Evolutionary conservation across 2,113 vertebrate genomes (phyloP), one percentile per base, ranked within the genome.

Genomic region (Dasyprocta punctata): DNA sequence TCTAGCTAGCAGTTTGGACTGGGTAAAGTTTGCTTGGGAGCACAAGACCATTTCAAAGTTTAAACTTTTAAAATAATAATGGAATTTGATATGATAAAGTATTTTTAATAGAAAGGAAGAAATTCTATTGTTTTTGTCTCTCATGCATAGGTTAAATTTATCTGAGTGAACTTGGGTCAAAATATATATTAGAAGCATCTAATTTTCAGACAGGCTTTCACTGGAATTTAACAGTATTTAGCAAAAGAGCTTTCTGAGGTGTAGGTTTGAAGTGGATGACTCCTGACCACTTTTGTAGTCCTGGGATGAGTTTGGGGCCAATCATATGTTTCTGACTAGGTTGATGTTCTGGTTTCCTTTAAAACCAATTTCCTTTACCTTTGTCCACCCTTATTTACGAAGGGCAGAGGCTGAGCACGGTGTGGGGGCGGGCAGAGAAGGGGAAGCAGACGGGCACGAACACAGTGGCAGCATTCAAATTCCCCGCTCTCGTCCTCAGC

Each of bases 21-120:
- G 56, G 54, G 52, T 83, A 49, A 96, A 61, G 36, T 92, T 95
- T 91, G 69, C 80, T 93, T 94, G 61, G 83, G 94, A 81, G 58
- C 19, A 75, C 95, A 92, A 85, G 60, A 89, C 6, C 30, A 86
- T 47, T 77, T 92, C 33, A 80, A 94, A 33, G n/a, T 61, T 96
- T 96, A 75, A 75, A 94, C 28, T 96, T 96, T 92, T 84, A 54
- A 94, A 94, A 83, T 75, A 47, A 95, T 85, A 92, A 92, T 93
- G 41, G 61, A 80, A 94, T 84, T 93, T 71, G 71, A 86, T 49
- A 80, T 87, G 75, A 94, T 44, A 90, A 94, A 91, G 19, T 49
- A 71, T 95, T 91, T 92, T 88, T 81, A 90, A 90, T 61, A 95
- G 77, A 90, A 96, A 96, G 11, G 36, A 97, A 96, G 49, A 88